phyloP scores from a whole-genome alignment of 2,797 vertebrate species.

The Heliangelus exortis region DNA sequence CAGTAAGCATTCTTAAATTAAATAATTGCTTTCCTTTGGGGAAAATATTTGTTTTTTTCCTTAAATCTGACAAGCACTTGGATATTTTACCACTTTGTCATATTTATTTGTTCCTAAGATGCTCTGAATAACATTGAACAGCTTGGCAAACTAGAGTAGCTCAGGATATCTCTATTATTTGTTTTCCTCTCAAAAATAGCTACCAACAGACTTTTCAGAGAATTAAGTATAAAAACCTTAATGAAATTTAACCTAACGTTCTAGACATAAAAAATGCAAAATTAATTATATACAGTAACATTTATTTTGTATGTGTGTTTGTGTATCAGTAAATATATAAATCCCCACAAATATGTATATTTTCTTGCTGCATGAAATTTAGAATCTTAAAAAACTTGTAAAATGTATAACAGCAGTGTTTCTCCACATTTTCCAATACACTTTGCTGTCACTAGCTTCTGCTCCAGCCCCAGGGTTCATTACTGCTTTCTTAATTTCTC shows the following conservation, averaged over 20 bases:
- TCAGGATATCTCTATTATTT: background rate
- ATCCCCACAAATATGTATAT: background rate
- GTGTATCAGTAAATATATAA: background rate
- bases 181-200: background rate
- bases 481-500: background rate
- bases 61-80: background rate
- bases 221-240: background rate
- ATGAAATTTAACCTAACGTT: background rate
- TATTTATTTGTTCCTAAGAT: background rate
- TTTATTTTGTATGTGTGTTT: background rate
- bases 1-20: background rate
- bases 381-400: background rate
- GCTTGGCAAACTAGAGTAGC: background rate
- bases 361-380: background rate
- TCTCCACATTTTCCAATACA: background rate
- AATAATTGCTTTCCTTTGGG: background rate
- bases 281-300: background rate
- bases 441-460: background rate
- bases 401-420: background rate
- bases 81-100: conserved; percentile 7
- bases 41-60: background rate
- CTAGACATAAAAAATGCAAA: background rate
- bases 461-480: background rate
- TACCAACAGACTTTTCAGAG: background rate
- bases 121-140: background rate